Conservation (phyloP, 2,888 invertebrate species). For the Parelbella ahira region DNA sequence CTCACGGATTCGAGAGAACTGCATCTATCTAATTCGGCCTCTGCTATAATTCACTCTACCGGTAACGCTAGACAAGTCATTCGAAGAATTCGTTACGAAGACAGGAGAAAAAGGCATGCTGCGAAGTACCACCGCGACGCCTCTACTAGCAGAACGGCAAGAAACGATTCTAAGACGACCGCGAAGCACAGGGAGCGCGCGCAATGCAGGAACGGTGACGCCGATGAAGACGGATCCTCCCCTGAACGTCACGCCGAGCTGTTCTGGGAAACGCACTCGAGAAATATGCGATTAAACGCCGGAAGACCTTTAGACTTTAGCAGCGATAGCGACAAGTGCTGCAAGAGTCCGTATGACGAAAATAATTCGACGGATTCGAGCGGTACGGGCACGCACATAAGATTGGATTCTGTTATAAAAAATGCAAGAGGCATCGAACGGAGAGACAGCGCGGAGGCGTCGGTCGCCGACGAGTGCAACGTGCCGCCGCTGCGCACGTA, state of each 20-base stretch:
- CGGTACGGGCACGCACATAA: constrained; percentile 55
- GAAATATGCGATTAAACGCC: background rate
- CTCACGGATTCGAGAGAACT: constrained; percentile 59
- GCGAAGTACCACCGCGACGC: constrained; percentile 54
- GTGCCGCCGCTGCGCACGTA: constrained; percentile 66
- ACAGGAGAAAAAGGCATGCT: constrained; percentile 42
- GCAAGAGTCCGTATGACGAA: constrained; percentile 69
- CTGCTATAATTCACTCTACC: constrained; percentile 61
- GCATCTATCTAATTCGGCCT: constrained; percentile 41
- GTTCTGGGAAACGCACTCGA: constrained; percentile 63
- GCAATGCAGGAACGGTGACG: constrained; percentile 54
- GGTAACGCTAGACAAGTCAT: constrained; percentile 70
- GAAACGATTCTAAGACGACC: constrained; percentile 45
- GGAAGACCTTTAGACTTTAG: constrained; percentile 58
- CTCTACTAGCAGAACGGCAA: constrained; percentile 30
- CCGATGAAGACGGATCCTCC: constrained; percentile 56
- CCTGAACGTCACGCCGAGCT: constrained; percentile 64
- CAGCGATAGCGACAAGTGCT: constrained; percentile 73
- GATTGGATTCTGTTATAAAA: constrained; percentile 73
- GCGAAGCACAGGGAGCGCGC: constrained; percentile 51
- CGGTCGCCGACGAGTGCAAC: constrained; percentile 54
- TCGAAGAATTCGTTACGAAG: constrained; percentile 60
- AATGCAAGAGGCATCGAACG: constrained; percentile 56
- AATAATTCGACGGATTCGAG: constrained; percentile 68
- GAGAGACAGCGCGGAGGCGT: constrained; percentile 47